Evolutionary conservation across 2,888 invertebrate genomes (phyloP), one percentile per base, ranked within the genome.

Genomic region (Pyrrhia umbra): DNA sequence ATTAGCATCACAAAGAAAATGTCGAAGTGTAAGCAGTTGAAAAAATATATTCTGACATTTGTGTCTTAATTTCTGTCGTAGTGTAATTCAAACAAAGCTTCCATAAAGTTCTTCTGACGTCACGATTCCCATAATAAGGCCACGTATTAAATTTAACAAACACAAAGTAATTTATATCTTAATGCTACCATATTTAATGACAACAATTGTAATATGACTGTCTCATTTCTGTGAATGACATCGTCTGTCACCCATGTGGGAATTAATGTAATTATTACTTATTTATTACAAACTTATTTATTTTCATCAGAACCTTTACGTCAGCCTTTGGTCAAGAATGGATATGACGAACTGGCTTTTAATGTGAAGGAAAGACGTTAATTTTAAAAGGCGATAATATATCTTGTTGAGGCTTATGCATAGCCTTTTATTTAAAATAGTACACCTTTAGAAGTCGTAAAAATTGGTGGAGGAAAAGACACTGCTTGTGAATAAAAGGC

Each of bases 181-280:
- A 30, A 59, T 63, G 40, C 34, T 34, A 57, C 50, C 37, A 66
- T 59, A 59, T 54, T 59, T 75, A 70, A 59, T 52, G 58, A 56
- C 47, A 50, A 60, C 55, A 52, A 70, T 73, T 55, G 56, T 52
- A 54, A 54, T 47, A 61, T 45, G 58, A 37, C 54, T 43, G 66
- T 56, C 70, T 61, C 70, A 75, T 75, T 67, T 62, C 43, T 47
- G 8, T 62, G 56, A 54, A 66, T 57, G 56, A 51, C 59, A 61
- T 64, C 54, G 21, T 30, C 52, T 47, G 66, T 55, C 66, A 49
- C 8, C 5, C 45, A 54, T 13, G 23, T 47, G 34, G 34, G 45
- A 40, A 47, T 59, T 63, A 70, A 74, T 75, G 43, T 62, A 67
- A 74, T 71, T 54, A 70, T 74, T 70, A 65, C 51, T 1, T 60